Evolutionary conservation across 37 sponge, comb jelly and placozoan species (phyloP).

Genomic region (Diacarnus erythraeanus): DNA sequence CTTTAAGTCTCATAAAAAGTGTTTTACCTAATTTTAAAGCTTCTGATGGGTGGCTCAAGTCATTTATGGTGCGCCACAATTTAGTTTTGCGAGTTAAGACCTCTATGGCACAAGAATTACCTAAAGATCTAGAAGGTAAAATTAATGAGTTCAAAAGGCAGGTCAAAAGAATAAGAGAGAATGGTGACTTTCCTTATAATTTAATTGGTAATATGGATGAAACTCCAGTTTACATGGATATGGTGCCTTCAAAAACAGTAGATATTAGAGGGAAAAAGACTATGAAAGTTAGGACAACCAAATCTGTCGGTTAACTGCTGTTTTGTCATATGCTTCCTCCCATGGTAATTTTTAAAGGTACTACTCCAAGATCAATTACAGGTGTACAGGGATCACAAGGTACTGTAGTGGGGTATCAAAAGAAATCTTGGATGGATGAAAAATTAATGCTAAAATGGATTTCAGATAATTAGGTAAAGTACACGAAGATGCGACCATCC

Average conservation of each 20-base stretch:
- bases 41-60: slow-evolving; percentile 31
- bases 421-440: slow-evolving; percentile 26
- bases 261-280: background rate
- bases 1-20: no score
- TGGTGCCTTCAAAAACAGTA: slow-evolving; percentile 19
- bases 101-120: background rate
- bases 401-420: slow-evolving; percentile 1
- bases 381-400: background rate
- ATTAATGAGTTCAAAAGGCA: background rate
- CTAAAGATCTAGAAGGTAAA: background rate
- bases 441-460: slow-evolving; percentile 36
- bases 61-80: slow-evolving; percentile 5
- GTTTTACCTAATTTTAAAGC: slow-evolving; percentile 14
- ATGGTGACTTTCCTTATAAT: slow-evolving; percentile 18
- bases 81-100: background rate
- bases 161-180: background rate
- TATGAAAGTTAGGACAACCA: slow-evolving; percentile 12
- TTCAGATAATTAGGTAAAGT: background rate
- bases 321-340: slow-evolving; percentile 36
- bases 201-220: slow-evolving; percentile 28
- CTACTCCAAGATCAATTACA: no score
- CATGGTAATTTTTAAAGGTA: no score
- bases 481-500: slow-evolving; percentile 6
- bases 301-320: slow-evolving; percentile 11
- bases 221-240: slow-evolving; percentile 24